Evolutionary conservation across 1,140 invertebrate species (phyloP), one percentile per base, ranked within the genome.

Genomic region (Heliconius congener): DNA sequence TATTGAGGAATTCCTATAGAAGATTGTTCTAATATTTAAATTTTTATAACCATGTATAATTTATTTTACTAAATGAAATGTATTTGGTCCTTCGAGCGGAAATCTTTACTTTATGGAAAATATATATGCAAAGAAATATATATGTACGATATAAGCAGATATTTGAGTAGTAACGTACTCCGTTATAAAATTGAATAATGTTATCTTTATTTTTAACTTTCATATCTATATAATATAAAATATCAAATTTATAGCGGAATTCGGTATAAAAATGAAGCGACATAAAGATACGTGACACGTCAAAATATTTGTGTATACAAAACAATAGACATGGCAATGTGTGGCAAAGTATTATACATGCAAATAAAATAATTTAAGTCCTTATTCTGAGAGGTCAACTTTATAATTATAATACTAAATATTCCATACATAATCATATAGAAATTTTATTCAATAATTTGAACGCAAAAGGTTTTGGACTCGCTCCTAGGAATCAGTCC

Each of bases 341-440:
- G 90, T 89, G 81, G 92, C 92, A 94, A 94, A 94, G 86, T 81
- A 94, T 91, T 88, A 80, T 92, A 94, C 92, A 94, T 94, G 92
- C 92, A 94, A 93, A 93, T 91, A 79, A 92, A 82, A 82, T 81
- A 82, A 79, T n/a, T 11, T 52, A 73, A 73, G 42, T 73, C 73
- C 34, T 39, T 37, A 39, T 71, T 71, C 71, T 11, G 34, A 71
- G 18, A 30, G 8, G 23, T 16, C 8, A 23, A 27, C 27, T 46
- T 46, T 16, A 46, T 46, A 46, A 46, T 46, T 16, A 46, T 46
- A 3, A 4, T 16, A 46, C 42, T 16, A 46, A 46, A 46, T 46
- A 13, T 46, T 46, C 42, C 13, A 46, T 13, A 46, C 3, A 18
- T 52, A 52, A 52, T 13, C 50, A 5, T 46, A 46, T 46, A 46